These are phyloP conservation scores for Drosophila lini DNA, from an alignment of 1,140 invertebrate genomes.

Conservation along the genomic window DNA sequence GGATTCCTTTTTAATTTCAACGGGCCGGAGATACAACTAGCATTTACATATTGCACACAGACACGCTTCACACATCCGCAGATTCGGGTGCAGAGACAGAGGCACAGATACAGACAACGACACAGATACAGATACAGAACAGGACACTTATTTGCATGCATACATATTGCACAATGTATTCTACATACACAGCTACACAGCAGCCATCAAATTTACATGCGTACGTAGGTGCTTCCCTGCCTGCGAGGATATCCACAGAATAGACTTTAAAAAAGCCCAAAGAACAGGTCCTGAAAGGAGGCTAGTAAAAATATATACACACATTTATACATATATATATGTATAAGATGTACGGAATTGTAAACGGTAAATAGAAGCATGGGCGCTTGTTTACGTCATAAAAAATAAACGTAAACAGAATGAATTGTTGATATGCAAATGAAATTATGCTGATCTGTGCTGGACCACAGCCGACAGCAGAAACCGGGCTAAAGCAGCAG, in stretches of 20 bases:
- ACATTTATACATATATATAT: constrained; percentile 1
- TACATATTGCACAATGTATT: constrained; percentile 48
- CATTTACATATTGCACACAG: constrained; percentile 57
- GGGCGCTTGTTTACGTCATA: constrained; percentile 56
- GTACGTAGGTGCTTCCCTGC: constrained; percentile 36
- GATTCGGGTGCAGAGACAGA: constrained; percentile 1
- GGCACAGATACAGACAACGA: background rate
- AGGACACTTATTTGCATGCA: constrained; percentile 52
- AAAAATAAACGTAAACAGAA: constrained; percentile 69
- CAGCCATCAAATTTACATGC: constrained; percentile 53
- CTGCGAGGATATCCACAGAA: constrained; percentile 22
- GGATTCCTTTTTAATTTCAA: constrained; percentile 62
- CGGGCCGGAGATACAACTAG: constrained; percentile 54
- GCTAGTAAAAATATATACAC: constrained; percentile 1
- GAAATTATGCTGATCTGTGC: constrained; percentile 66
- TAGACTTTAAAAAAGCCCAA: constrained; percentile 25
- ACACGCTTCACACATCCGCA: constrained; percentile 39
- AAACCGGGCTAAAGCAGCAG: constrained; percentile 15
- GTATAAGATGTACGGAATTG: constrained; percentile 44
- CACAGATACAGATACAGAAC: constrained; percentile 15
- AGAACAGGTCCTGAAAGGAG: constrained; percentile 22
- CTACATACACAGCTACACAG: constrained; percentile 36
- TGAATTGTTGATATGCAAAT: constrained; percentile 69
- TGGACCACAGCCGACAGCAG: constrained; percentile 31
- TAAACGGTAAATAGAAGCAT: constrained; percentile 42